These are phyloP conservation scores for Copidosoma floridanum DNA, from an alignment of 1,140 invertebrate genomes.

Conservation along the genomic window DNA sequence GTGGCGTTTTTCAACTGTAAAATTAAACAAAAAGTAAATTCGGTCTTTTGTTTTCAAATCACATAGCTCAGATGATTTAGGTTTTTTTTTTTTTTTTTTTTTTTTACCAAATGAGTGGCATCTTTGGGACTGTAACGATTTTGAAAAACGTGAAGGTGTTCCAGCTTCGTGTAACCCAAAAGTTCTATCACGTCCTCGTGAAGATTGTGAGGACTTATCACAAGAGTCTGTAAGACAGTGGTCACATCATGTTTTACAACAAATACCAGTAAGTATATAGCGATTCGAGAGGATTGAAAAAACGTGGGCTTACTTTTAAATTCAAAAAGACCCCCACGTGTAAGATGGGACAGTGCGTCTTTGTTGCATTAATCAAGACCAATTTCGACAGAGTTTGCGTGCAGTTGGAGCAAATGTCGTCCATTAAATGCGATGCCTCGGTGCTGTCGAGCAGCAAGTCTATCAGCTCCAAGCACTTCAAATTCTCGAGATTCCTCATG, in stretches of 20 bases:
- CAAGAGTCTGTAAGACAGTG: slow-evolving; percentile 66
- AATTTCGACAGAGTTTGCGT: slow-evolving; percentile 66
- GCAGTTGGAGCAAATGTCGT: slow-evolving; percentile 70
- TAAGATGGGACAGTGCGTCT: slow-evolving; percentile 69
- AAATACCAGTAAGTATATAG: not conserved
- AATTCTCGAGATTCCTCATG: slow-evolving; percentile 65
- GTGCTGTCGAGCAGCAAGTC: slow-evolving; percentile 74
- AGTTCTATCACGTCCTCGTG: slow-evolving; percentile 73
- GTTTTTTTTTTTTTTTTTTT: not conserved
- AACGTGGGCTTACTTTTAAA: slow-evolving; percentile 59
- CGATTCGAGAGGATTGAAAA: slow-evolving; percentile 11
- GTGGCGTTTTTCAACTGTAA: slow-evolving; percentile 45
- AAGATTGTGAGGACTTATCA: slow-evolving; percentile 79
- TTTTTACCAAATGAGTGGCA: slow-evolving; percentile 32
- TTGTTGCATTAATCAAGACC: slow-evolving; percentile 75
- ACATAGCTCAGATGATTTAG: too few relatives aligned
- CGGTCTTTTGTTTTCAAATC: too few relatives aligned
- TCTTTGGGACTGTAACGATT: slow-evolving; percentile 68
- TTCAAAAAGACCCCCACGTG: slow-evolving; percentile 78
- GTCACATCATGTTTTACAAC: slow-evolving; percentile 17
- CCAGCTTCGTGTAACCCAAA: slow-evolving; percentile 65
- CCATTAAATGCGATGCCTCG: slow-evolving; percentile 71
- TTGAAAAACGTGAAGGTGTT: slow-evolving; percentile 76
- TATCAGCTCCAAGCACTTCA: slow-evolving; percentile 69
- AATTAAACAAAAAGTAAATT: too few relatives aligned